Base-by-base conservation (phyloP, 2,797 vertebrate species). In the Odontamblyopus lacepedii region DNA sequence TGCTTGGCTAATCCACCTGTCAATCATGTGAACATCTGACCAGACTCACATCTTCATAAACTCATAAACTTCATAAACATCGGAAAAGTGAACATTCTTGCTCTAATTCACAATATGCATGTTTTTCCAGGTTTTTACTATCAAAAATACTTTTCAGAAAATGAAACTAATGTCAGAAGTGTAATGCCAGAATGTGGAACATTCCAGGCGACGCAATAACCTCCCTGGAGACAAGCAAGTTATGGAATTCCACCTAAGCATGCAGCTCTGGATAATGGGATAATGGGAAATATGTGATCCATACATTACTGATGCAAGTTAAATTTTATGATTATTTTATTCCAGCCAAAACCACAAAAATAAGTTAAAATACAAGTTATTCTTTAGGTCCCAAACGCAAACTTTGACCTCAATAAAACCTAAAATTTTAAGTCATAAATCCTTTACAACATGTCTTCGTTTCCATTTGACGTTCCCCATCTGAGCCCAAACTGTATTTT, bases 401-500 rank as follows among this genome's bases (percentile, higher is more conserved):
- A 61, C 59, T 18, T 32, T 18, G 27, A 29, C 26, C 27, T 15
- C 26, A 30, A 32, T 61, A 61, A 61, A 61, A 18, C 56, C 26
- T 6, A 1, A 30, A 29, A 32, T 59, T 12, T 59, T 13, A 59
- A 59, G 23, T 26, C 60, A 32, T 15, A 19, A 62, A 62, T 7
- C 6, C 27, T 15, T 5, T 19, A 13, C 16, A 15, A 44, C 30
- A 18, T 29, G 12, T 70, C 50, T 2, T 71, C 7, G 41, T 70
- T 68, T 67, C 1, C 67, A 8, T 53, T 71, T 70, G 63, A 5
- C 44, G 18, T 32, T 4, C 48, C 12, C 68, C 55, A 19, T 51
- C 67, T n/a, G 27, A 76, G 35, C 55, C 38, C 30, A 56, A 18
- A 5, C 64, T 44, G 16, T 7, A 32, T 27, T 41, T 56, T 55